These are phyloP conservation scores for Myotis yumanensis DNA, from an alignment of 2,113 vertebrate species.

Conservation along the genomic window DNA sequence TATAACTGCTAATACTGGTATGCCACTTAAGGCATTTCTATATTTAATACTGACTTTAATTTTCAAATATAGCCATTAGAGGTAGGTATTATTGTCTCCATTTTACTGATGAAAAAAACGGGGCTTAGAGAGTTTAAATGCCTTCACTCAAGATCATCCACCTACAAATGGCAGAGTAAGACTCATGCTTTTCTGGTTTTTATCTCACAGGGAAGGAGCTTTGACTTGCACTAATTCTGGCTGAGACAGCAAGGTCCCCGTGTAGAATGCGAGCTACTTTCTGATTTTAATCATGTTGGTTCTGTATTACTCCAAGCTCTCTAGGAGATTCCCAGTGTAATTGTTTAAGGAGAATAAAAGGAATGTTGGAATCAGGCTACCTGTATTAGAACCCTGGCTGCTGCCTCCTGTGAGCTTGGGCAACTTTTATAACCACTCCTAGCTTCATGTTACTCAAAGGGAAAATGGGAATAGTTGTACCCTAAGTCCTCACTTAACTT, in stretches of 20 bases:
- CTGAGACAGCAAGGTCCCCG: background rate
- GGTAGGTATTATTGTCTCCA: background rate
- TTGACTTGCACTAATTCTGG: background rate
- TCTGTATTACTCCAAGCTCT: background rate
- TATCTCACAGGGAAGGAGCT: background rate
- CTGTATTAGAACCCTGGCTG: background rate
- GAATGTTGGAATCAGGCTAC: background rate
- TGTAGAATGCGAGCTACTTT: background rate
- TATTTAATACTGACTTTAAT: constrained; percentile 4
- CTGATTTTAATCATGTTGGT: background rate
- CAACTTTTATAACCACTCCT: background rate
- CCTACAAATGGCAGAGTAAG: background rate
- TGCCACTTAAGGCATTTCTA: background rate
- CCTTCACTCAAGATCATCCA: background rate
- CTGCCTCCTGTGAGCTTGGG: background rate
- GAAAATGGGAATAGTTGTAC: background rate
- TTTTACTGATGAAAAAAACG: constrained; percentile 28
- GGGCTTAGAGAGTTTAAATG: background rate
- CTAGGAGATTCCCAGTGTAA: background rate
- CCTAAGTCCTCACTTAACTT: background rate
- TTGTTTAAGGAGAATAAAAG: background rate
- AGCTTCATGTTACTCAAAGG: background rate
- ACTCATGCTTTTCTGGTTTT: background rate
- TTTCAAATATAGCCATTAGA: background rate
- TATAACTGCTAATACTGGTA: background rate